Evolutionary conservation across 2,113 vertebrate genomes (phyloP).

Genomic region (Caracal caracal): DNA sequence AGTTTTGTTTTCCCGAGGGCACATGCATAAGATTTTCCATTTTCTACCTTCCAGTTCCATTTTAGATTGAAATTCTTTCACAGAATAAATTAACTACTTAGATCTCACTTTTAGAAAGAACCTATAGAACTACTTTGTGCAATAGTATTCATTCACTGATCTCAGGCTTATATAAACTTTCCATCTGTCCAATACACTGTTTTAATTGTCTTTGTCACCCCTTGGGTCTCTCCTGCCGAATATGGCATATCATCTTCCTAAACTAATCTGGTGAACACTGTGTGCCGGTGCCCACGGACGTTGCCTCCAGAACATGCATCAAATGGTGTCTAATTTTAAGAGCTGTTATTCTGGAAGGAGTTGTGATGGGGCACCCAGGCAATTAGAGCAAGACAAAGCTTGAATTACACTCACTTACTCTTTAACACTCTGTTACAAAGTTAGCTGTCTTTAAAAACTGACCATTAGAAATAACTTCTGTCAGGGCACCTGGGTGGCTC

Average conservation of each 20-base stretch:
- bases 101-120: not conserved
- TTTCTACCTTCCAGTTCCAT: not conserved
- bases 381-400: not conserved
- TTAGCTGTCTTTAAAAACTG: conserved; percentile 29
- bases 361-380: not conserved
- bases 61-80: not conserved
- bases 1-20: not conserved
- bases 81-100: not conserved
- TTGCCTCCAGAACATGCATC: not conserved
- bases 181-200: not conserved
- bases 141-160: too few relatives aligned
- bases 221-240: not conserved
- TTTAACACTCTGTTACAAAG: conserved; percentile 15
- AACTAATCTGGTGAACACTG: not conserved
- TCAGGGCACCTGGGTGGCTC: not conserved
- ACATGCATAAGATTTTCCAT: not conserved
- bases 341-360: not conserved
- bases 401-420: conserved; percentile 12
- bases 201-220: not conserved
- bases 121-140: not conserved
- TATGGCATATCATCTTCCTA: not conserved
- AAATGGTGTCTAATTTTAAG: conserved; percentile 7
- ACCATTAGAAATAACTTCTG: conserved; percentile 17
- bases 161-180: not conserved
- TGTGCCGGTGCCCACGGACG: not conserved